Base-by-base conservation (phyloP, 2,113 vertebrate species). In the Tragulus kanchil region DNA sequence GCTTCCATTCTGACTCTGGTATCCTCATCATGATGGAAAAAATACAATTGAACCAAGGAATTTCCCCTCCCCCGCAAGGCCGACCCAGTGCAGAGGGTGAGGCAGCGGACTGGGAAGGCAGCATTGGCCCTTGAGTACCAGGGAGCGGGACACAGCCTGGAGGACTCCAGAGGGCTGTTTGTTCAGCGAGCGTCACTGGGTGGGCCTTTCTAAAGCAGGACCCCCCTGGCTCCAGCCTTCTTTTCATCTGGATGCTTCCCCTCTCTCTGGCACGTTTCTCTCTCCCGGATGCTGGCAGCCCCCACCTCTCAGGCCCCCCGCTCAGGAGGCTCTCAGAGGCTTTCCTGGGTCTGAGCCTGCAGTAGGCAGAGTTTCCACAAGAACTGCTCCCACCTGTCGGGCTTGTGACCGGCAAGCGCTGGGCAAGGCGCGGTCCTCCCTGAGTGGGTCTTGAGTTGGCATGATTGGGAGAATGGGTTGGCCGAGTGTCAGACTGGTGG, bases 1-100 rank as follows among this genome's bases (percentile, higher is more conserved):
- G 98, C 98, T 99, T 98, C 98, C 98, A 97, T 98, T 98, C 95
- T 97, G 98, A 99, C 98, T 98, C 98, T 21, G 94, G 97, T 98
- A 67, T 97, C 92, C 84, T 97, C 97, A 94, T 95, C 98, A 96
- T 99, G 98, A 98, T 99, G 99, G 99, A 98, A 98, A 99, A 98
- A 98, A 98, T 97, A 25, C 96, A 96, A 94, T 64, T 92, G 93
- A 95, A 96, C 90, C 84, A 84, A 94, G 93, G 31, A 83, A 58
- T 79, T 84, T 48, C 61, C 94, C 75, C 54, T 62, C 26, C 45
- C 11, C 52, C 31, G 0, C 62, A 52, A 28, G 61, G 85, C 86
- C 81, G 62, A 84, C 16, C 5, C 81, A 77, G 26, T 36, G 28
- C 61, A 77, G 59, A 52, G 26, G 48, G 79, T 52, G 19, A 59